Percentiles rank a stretch among this genome's conserved stretches.
These are phyloP conservation scores for Ooceraea biroi DNA, from an alignment of 1,140 invertebrate genomes.

Conservation along the genomic window DNA sequence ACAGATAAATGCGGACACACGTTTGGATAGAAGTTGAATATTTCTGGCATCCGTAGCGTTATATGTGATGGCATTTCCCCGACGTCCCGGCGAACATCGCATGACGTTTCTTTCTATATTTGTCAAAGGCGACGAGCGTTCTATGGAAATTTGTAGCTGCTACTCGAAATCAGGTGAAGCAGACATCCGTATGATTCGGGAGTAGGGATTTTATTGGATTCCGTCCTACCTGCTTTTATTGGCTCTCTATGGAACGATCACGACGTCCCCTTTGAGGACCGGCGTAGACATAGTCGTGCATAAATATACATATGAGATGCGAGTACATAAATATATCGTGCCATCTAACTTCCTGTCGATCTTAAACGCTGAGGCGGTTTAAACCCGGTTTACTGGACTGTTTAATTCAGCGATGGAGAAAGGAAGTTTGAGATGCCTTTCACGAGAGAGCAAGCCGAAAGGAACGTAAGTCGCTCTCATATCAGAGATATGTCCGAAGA, in stretches of 20 bases:
- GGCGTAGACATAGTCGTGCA: constrained; percentile 52
- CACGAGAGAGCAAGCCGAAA: not conserved
- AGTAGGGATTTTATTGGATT: constrained; percentile 74
- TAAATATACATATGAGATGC: constrained; percentile 45
- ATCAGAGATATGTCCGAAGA: constrained; percentile 19
- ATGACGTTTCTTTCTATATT: constrained; percentile 59
- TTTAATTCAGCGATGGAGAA: constrained; percentile 44
- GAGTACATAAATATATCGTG: constrained; percentile 34
- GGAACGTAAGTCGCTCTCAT: not conserved
- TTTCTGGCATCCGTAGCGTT: not conserved
- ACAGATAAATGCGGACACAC: constrained; percentile 9
- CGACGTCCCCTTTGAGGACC: constrained; percentile 64
- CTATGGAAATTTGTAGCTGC: constrained; percentile 74
- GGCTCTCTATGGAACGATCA: constrained; percentile 64
- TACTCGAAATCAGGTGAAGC: constrained; percentile 66
- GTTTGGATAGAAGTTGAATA: constrained; percentile 37
- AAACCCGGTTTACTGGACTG: constrained; percentile 31
- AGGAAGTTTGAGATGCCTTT: constrained; percentile 30
- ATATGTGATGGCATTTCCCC: constrained; percentile 34
- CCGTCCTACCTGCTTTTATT: constrained; percentile 66
- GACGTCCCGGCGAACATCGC: not conserved
- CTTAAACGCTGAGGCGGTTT: not conserved
- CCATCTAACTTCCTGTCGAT: constrained; percentile 31
- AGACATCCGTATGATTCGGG: constrained; percentile 64
- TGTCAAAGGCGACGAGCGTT: constrained; percentile 70